Evolutionary conservation across 2,113 vertebrate genomes (phyloP).

Genomic region (Cheilinus undulatus): DNA sequence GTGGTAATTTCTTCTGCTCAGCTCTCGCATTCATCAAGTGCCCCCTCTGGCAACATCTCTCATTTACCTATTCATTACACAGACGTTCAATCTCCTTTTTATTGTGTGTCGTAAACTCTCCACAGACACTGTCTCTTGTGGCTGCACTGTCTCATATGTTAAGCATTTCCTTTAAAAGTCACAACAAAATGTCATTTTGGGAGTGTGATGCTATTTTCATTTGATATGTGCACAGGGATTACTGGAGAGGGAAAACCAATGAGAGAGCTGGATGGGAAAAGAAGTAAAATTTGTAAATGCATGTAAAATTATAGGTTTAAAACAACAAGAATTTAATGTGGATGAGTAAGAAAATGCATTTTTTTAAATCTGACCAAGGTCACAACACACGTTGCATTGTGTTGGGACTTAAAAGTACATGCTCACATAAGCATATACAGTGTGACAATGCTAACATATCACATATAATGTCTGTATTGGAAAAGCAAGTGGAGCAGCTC

Average conservation of each 20-base stretch:
- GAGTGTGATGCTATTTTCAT: slow-evolving; percentile 38
- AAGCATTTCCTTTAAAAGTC: slow-evolving; percentile 20
- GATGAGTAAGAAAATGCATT: neutral
- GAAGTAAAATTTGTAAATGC: too few relatives aligned
- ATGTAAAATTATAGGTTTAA: too few relatives aligned
- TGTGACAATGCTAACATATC: neutral
- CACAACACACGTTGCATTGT: neutral
- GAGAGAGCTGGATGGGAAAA: neutral
- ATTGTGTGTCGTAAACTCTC: slow-evolving; percentile 41
- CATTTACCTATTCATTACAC: slow-evolving; percentile 49
- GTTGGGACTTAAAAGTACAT: neutral
- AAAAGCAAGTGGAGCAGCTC: slow-evolving; percentile 8
- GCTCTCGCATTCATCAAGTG: slow-evolving; percentile 24
- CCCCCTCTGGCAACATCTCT: slow-evolving; percentile 19
- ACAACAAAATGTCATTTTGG: slow-evolving; percentile 30
- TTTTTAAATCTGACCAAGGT: neutral
- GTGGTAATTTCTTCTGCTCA: slow-evolving; percentile 21
- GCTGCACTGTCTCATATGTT: slow-evolving; percentile 27
- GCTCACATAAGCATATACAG: slow-evolving; percentile 5
- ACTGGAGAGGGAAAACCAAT: slow-evolving; percentile 26
- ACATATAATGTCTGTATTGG: neutral
- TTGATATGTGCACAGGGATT: slow-evolving; percentile 30
- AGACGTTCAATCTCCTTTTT: slow-evolving; percentile 53
- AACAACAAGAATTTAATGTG: neutral
- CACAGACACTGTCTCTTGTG: slow-evolving; percentile 19